phyloP scores from a whole-genome alignment of 1,140 invertebrate genomes.

The Nasonia vitripennis region DNA sequence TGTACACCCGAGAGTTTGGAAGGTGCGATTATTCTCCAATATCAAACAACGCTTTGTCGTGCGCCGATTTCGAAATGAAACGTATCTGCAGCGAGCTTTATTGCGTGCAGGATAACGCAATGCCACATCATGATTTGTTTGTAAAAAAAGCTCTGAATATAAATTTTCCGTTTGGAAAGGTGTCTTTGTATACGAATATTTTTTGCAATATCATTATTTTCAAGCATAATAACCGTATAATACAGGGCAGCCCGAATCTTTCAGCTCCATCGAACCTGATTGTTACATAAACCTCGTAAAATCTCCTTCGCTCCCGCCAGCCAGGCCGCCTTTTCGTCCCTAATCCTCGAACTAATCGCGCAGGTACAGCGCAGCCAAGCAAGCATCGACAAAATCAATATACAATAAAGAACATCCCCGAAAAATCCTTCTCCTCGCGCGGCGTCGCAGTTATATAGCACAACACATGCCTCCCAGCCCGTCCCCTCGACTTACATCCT shows the following conservation, averaged over 20 bases:
- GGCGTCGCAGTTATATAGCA: not conserved
- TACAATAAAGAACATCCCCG: slow-evolving; percentile 12
- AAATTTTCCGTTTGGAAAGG: too few relatives aligned
- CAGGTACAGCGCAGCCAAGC: not conserved
- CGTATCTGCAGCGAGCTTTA: too few relatives aligned
- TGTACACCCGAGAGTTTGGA: not conserved
- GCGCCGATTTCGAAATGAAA: not conserved
- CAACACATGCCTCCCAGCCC: not conserved
- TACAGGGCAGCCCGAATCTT: too few relatives aligned
- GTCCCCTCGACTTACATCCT: not conserved
- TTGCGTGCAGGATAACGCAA: too few relatives aligned
- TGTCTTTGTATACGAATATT: too few relatives aligned
- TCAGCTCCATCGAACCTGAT: too few relatives aligned
- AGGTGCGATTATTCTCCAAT: not conserved
- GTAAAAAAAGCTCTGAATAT: too few relatives aligned
- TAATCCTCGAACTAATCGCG: not conserved
- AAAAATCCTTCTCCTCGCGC: slow-evolving; percentile 5
- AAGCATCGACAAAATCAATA: not conserved
- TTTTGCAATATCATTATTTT: too few relatives aligned
- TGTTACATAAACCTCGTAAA: not conserved
- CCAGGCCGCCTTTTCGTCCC: not conserved
- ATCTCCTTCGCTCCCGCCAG: not conserved
- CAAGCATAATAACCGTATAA: too few relatives aligned
- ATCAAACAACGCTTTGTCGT: not conserved
- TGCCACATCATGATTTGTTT: too few relatives aligned